These are phyloP conservation scores for Graptemys geographica DNA, from an alignment of 2,797 vertebrate species.

Conservation along the genomic window DNA sequence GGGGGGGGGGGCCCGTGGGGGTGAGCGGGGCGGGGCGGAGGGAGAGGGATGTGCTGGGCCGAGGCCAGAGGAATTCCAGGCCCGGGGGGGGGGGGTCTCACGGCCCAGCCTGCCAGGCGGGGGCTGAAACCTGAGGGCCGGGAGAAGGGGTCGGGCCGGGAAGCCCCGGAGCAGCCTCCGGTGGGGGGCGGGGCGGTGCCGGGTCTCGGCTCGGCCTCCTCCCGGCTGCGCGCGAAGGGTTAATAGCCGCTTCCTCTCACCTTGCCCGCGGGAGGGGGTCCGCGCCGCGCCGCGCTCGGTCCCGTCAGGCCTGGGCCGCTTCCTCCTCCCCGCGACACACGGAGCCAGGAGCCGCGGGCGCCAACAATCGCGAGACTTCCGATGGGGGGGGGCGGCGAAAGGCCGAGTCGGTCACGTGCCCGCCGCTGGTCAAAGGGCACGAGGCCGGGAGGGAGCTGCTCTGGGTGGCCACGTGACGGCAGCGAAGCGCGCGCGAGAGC, in stretches of 20 bases:
- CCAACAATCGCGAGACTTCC: slow-evolving; percentile 3
- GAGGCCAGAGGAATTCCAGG: no score
- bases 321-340: not conserved
- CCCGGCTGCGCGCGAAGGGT: no score
- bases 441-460: not conserved
- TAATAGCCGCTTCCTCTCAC: not conserved
- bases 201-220: not conserved
- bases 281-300: not conserved
- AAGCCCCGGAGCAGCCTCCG: no score
- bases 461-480: not conserved
- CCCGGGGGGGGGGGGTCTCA: no score
- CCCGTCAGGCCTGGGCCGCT: slow-evolving; percentile 6
- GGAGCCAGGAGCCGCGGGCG: not conserved
- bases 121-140: no score
- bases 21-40: no score
- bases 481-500: not conserved
- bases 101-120: not conserved
- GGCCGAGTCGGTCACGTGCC: not conserved
- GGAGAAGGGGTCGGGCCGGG: not conserved
- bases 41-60: no score
- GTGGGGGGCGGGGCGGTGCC: not conserved
- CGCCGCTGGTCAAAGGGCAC: not conserved
- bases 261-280: not conserved
- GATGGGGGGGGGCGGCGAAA: accelerated
- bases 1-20: not conserved